Conservation (phyloP, 2,797 vertebrate genomes). For the Pseudochromis fuscus region DNA sequence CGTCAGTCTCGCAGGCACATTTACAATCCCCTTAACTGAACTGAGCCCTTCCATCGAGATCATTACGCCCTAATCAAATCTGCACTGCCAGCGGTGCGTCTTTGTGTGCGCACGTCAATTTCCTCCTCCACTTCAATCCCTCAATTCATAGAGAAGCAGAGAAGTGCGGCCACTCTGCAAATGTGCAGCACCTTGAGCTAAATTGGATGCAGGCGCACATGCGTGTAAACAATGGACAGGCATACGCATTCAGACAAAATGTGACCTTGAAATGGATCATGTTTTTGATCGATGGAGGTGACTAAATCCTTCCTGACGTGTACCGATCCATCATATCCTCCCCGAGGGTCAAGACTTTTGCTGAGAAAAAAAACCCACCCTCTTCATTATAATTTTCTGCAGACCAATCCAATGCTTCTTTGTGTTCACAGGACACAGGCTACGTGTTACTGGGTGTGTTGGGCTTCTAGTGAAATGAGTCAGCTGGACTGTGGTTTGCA, state of each 20-base stretch:
- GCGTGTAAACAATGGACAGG: conserved; percentile 25
- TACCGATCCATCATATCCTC: conserved; percentile 32
- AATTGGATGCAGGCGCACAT: conserved; percentile 19
- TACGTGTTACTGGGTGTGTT: conserved; percentile 44
- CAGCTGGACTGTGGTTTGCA: conserved; percentile 65
- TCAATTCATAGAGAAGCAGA: conserved; percentile 26
- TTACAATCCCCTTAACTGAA: conserved; percentile 73
- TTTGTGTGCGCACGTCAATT: conserved; percentile 54
- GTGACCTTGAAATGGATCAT: conserved; percentile 43
- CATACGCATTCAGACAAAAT: conserved; percentile 9
- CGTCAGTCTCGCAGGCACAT: conserved; percentile 80
- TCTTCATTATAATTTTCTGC: conserved; percentile 18
- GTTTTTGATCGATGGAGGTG: conserved; percentile 40
- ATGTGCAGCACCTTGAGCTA: neutral
- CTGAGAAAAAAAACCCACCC: conserved; percentile 19
- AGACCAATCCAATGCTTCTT: conserved; percentile 15
- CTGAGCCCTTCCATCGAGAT: conserved; percentile 68
- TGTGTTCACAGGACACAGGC: conserved; percentile 23
- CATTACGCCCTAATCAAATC: conserved; percentile 69
- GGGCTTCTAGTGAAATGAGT: conserved; percentile 59
- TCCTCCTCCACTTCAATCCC: conserved; percentile 27
- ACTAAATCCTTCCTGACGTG: conserved; percentile 35
- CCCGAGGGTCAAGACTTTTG: conserved; percentile 11
- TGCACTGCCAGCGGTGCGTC: conserved; percentile 32
- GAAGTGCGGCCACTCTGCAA: conserved; percentile 12